A percentile compares a stretch with the other conserved stretches of the same genome.
Conservation (phyloP, 2,888 invertebrate species). For the Drosophila meridiana region DNA sequence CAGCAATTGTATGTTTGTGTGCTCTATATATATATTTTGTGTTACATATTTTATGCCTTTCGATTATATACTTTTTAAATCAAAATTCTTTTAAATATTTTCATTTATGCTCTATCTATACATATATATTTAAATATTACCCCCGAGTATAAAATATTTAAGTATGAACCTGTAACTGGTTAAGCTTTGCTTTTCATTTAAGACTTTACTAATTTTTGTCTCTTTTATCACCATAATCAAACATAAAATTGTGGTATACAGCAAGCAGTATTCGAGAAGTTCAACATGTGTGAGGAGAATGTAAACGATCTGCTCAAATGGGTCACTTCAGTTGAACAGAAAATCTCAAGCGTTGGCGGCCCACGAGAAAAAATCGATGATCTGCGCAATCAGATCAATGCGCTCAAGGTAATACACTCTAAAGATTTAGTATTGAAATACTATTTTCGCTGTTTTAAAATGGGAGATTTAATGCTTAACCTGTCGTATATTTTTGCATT, state of each 20-base stretch:
- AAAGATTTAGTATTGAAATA: not conserved
- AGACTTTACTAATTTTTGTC: slow-evolving; percentile 37
- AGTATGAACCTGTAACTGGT: slow-evolving; percentile 41
- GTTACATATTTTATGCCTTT: slow-evolving; percentile 58
- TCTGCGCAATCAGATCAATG: slow-evolving; percentile 94
- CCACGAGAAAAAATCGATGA: slow-evolving; percentile 95
- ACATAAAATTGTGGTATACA: slow-evolving; percentile 83
- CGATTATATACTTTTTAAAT: slow-evolving; percentile 46
- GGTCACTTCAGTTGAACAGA: slow-evolving; percentile 93
- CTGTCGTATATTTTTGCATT: not conserved
- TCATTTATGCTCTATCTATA: slow-evolving; percentile 23
- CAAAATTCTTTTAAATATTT: slow-evolving; percentile 27
- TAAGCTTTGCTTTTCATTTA: slow-evolving; percentile 16
- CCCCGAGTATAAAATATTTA: slow-evolving; percentile 25
- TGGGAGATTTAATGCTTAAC: not conserved
- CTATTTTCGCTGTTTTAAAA: not conserved
- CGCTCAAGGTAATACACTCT: slow-evolving; percentile 89
- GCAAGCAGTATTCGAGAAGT: slow-evolving; percentile 98
- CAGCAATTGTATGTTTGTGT: slow-evolving; percentile 84
- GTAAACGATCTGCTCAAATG: slow-evolving; percentile 93
- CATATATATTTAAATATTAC: slow-evolving; percentile 11
- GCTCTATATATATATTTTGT: slow-evolving; percentile 78
- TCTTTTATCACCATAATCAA: slow-evolving; percentile 30
- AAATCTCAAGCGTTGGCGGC: slow-evolving; percentile 93
- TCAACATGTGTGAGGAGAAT: slow-evolving; percentile 95